These are phyloP conservation scores for Temnothorax curvispinosus DNA, from an alignment of 1,140 invertebrate genomes.

Conservation along the genomic window DNA sequence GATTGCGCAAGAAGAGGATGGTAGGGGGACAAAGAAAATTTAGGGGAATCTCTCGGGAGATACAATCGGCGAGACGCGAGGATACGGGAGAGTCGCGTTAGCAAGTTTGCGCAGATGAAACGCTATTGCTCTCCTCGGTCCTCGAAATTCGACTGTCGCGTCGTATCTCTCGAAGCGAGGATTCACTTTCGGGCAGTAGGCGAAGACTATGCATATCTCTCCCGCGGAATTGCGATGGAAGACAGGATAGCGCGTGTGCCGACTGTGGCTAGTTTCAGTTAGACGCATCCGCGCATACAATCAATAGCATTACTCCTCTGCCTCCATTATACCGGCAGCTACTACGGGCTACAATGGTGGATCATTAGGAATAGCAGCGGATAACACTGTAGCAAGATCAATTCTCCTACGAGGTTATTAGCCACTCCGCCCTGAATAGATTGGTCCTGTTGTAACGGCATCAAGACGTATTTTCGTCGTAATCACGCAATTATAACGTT, in stretches of 20 bases:
- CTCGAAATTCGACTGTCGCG: constrained; percentile 1
- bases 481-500: constrained; percentile 56
- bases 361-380: constrained; percentile 74
- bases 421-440: constrained; percentile 60
- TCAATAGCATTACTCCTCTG: constrained; percentile 71
- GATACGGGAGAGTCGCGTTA: neutral
- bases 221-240: constrained; percentile 28
- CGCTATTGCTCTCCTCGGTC: constrained; percentile 4
- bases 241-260: constrained; percentile 2
- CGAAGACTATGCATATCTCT: constrained; percentile 23
- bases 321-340: constrained; percentile 66
- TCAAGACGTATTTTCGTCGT: constrained; percentile 66
- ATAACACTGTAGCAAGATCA: constrained; percentile 73
- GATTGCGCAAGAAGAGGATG: neutral
- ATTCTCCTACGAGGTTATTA: constrained; percentile 72
- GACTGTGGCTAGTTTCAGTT: constrained; percentile 65
- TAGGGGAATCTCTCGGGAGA: constrained; percentile 41
- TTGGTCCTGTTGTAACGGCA: constrained; percentile 69
- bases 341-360: constrained; percentile 68
- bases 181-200: constrained; percentile 18
- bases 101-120: constrained; percentile 28
- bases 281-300: constrained; percentile 59
- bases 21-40: constrained; percentile 27
- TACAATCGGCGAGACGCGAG: constrained; percentile 10
- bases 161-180: neutral